phyloP scores from a whole-genome alignment of 1,140 invertebrate genomes.

The Pygmarrhopalites habei region DNA sequence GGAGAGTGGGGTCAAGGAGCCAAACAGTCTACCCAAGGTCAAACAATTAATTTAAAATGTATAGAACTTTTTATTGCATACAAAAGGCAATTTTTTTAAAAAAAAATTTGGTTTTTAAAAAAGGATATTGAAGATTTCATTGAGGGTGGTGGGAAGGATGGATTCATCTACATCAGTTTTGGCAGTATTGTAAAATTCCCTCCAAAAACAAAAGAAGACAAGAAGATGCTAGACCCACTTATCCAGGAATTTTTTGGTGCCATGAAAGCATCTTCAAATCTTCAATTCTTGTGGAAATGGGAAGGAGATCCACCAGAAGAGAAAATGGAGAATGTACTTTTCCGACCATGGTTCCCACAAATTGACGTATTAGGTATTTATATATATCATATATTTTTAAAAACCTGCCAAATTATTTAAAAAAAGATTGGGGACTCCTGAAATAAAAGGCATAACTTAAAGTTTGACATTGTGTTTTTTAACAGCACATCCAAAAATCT shows the following conservation, averaged over 20 bases:
- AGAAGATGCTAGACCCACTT: slow-evolving; percentile 2
- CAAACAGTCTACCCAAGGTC: too few species aligned
- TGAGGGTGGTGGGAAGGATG: slow-evolving; percentile 43
- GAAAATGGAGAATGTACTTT: slow-evolving; percentile 32
- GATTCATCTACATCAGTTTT: slow-evolving; percentile 50
- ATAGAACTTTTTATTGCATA: neutral
- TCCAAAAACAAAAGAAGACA: too few species aligned
- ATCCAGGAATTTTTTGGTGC: slow-evolving; percentile 25
- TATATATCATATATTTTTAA: too few species aligned
- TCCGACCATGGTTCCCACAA: slow-evolving; percentile 35
- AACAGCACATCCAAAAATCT: slow-evolving; percentile 41
- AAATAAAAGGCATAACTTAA: too few species aligned
- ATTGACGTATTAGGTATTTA: slow-evolving; percentile 37
- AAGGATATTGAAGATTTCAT: slow-evolving; percentile 46
- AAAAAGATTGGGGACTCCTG: too few species aligned
- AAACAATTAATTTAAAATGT: too few species aligned
- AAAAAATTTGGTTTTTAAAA: too few species aligned
- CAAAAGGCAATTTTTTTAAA: too few species aligned
- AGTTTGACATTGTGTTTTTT: too few species aligned
- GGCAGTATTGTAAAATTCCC: slow-evolving; percentile 46
- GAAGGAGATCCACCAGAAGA: slow-evolving; percentile 17
- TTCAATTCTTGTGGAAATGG: slow-evolving; percentile 38
- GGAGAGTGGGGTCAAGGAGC: too few species aligned
- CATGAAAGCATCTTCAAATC: slow-evolving; percentile 7
- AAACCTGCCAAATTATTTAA: too few species aligned